Evolutionary conservation across 2,113 vertebrate genomes (phyloP), one percentile per base, ranked within the genome.

Genomic region (Pedetes capensis): DNA sequence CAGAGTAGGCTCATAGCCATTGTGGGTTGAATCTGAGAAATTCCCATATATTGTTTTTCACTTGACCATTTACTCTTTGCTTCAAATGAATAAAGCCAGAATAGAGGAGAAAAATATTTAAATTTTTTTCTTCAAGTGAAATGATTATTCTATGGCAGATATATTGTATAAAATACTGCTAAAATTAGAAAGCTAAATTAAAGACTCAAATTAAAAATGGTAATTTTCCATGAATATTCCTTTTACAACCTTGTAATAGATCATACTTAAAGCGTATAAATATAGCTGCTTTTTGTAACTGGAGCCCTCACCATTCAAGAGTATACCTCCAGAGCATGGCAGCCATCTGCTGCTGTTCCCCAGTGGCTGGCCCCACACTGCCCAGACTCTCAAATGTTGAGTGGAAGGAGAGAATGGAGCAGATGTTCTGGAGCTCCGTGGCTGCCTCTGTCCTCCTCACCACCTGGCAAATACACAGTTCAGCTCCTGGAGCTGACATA

Each of bases 341-440:
- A 32, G 79, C 91, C 96, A 96, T 96, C 96, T 97, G 96, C 78
- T 86, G 42, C 82, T 80, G 68, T 93, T 93, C 96, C 93, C 97
- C 72, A 3, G 94, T 51, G 96, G 82, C 91, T 69, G 55, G 51
- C 88, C 71, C 49, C 1, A 66, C 61, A 87, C 88, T 83, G 93
- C 86, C 69, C 86, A 61, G 87, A 89, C n/a, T 89, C 85, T 93
- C 82, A 39, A 72, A 34, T 64, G 66, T 34, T 55, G 64, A 83
- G 88, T 66, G 72, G 72, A 82, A 71, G 68, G 83, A 80, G 42
- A 79, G 79, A 88, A n/a, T 10, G 37, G 25, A 95, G 44, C 96
- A 97, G 94, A 88, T 97, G 96, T 89, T 94, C 37, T 55, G 86
- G 78, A 93, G 85, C 86, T 71, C 42, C 42, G 89, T 20, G 89